Evolutionary conservation across 64 coral and sea anemone genomes (phyloP), one percentile per base, ranked within the genome.

Genomic region (Pachyseris speciosa): DNA sequence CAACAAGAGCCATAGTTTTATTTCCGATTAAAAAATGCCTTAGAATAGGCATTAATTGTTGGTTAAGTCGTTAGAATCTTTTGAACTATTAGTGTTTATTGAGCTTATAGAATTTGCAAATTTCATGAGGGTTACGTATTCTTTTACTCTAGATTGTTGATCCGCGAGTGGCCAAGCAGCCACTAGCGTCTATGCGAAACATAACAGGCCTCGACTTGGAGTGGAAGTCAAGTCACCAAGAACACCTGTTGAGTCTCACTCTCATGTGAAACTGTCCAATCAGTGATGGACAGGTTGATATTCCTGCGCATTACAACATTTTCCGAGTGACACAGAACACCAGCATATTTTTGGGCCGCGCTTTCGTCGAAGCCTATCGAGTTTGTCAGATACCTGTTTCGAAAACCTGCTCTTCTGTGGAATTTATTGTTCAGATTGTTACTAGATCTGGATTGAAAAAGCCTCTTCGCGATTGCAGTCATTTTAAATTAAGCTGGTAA

Each of bases 181-280:
- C 86, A 11, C 47, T 97, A 36, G 76, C 55, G 4, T 32, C 78
- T 17, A 86, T 84, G 3, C 43, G 3, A 32, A 93, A 94, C 38
- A 63, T 97, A 42, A 89, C 91, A 90, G 12, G 59, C 37, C 90
- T 80, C 75, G 81, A 97, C 44, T 51, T 86, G 7, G 44, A 75
- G n/a, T 97, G 95, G 95, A 90, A 71, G 13, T 64, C 61, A 37
- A 72, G 53, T 79, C 69, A 90, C 39, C 59, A 97, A 26, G 26
- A 44, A 15, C 63, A 94, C 63, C 51, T 25, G 28, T 73, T 97
- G 44, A 90, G 91, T 38, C 78, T 97, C 59, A 97, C 95, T 55
- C 88, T 97, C 57, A 90, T 86, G 69, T 97, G 95, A 91, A 79
- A 97, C 50, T 93, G 80, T 69, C 80, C 95, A 52, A 70, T 89